phyloP scores from a whole-genome alignment of 2,113 vertebrate genomes.

The Galemys pyrenaicus region DNA sequence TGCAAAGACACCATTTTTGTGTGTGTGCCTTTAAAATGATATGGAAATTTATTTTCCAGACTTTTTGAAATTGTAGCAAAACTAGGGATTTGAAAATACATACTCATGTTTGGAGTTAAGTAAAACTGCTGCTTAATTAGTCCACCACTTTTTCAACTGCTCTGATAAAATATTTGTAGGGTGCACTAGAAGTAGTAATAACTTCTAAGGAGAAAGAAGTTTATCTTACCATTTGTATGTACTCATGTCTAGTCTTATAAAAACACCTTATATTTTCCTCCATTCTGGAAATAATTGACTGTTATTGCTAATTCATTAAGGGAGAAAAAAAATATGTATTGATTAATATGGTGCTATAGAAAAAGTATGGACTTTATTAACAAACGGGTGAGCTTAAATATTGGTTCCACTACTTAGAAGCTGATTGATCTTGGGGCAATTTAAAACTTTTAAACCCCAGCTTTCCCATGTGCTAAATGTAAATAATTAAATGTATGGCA shows the following conservation, averaged over 20 bases:
- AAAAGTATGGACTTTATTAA: neutral
- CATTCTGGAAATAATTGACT: neutral
- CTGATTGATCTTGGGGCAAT: neutral
- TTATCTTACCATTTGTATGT: neutral
- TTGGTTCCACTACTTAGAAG: neutral
- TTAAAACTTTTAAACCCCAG: neutral
- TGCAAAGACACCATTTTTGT: neutral
- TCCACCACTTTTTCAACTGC: neutral
- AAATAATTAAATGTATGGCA: neutral
- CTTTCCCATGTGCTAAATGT: neutral
- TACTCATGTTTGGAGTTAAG: neutral
- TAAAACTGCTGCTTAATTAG: neutral
- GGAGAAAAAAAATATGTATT: neutral
- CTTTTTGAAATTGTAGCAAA: neutral
- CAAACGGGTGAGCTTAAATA: neutral
- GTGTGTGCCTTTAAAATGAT: neutral
- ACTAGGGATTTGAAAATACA: neutral
- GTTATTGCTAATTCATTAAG: neutral
- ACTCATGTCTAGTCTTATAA: neutral
- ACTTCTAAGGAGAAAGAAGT: neutral
- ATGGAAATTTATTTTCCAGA: neutral
- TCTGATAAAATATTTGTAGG: neutral
- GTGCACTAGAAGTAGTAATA: neutral
- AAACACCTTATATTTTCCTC: neutral
- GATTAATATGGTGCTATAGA: neutral